A percentile compares a stretch with the other conserved stretches of the same genome.
These are phyloP conservation scores for Tortricodes alternella DNA, from an alignment of 2,888 invertebrate species.

Conservation along the genomic window DNA sequence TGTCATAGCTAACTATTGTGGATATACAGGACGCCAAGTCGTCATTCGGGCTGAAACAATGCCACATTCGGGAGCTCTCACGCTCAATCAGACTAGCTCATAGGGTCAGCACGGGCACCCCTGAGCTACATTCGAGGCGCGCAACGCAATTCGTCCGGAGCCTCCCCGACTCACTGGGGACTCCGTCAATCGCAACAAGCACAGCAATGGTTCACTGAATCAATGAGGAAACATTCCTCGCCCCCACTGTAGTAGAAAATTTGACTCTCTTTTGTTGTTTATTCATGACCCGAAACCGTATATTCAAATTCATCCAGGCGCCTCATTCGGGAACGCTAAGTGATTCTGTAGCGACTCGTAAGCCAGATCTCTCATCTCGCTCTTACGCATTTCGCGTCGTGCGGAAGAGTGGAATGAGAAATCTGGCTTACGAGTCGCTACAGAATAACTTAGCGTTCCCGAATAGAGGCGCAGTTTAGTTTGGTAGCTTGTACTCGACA, in stretches of 20 bases:
- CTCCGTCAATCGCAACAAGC: constrained; percentile 19
- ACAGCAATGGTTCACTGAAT: constrained; percentile 20
- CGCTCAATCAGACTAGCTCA: background rate
- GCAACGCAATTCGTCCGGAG: constrained; percentile 12
- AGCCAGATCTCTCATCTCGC: too few species aligned
- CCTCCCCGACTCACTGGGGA: constrained; percentile 24
- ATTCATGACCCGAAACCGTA: too few species aligned
- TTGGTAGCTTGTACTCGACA: too few species aligned
- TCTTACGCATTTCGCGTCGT: too few species aligned
- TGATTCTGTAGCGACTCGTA: too few species aligned
- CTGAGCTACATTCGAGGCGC: constrained; percentile 15
- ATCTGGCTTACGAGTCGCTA: too few species aligned
- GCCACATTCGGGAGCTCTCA: constrained; percentile 15
- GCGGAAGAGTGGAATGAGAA: too few species aligned
- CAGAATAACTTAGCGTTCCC: too few species aligned
- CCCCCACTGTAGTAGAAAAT: constrained; percentile 32
- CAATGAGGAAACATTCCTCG: constrained; percentile 28
- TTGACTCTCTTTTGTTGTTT: constrained; percentile 30
- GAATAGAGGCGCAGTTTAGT: too few species aligned
- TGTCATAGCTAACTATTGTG: constrained; percentile 11
- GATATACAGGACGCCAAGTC: background rate
- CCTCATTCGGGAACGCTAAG: too few species aligned
- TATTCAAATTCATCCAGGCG: too few species aligned
- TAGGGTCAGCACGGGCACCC: background rate
- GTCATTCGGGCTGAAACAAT: constrained; percentile 23